Evolutionary conservation across 2,113 vertebrate genomes (phyloP), one percentile per base, ranked within the genome.

Genomic region (Guaruba guarouba): DNA sequence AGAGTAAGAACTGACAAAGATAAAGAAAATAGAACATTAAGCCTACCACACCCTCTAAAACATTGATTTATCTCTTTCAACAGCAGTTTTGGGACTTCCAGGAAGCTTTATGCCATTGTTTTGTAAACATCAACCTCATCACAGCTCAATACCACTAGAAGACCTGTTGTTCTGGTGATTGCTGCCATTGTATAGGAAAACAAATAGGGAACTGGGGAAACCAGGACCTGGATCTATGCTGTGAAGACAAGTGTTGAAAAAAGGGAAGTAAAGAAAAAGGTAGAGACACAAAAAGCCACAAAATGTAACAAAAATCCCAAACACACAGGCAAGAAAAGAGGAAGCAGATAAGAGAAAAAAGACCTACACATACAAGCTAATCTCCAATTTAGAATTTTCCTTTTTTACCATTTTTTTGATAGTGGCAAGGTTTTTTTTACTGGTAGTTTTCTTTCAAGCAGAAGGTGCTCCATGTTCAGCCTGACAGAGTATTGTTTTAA

Each of bases 131-230:
- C 41, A 76, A 35, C 33, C 33, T 86, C 35, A 35, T 22, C 49
- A 79, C 2, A 8, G 33, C 44, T 68, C 39, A 37, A 6, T 55
- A 88, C 41, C 44, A 76, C 27, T 5, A 59, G n/a, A 64, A 48
- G 67, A 52, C 80, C 46, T 90, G 67, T 71, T 68, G 29, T 88
- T 92, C 66, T 85, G 62, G 44, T 0, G 0, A 69, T 44, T 41
- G 66, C 87, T 86, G 48, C 62, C 71, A 20, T 52, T 93, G 57
- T 85, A 85, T 41, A 44, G 91, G 48, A 89, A 93, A 95, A 90
- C 48, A 93, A 64, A 78, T 0, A 0, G 13, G 23, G 11, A 93
- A 68, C 31, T 25, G 35, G 37, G 33, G 29, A 78, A 82, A 73
- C 13, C 52, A 78, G 15, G 39, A 44, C 27, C 79, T 62, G 76